Evolutionary conservation across 2,888 invertebrate genomes (phyloP).

Genomic region (Drosophila falleni): DNA sequence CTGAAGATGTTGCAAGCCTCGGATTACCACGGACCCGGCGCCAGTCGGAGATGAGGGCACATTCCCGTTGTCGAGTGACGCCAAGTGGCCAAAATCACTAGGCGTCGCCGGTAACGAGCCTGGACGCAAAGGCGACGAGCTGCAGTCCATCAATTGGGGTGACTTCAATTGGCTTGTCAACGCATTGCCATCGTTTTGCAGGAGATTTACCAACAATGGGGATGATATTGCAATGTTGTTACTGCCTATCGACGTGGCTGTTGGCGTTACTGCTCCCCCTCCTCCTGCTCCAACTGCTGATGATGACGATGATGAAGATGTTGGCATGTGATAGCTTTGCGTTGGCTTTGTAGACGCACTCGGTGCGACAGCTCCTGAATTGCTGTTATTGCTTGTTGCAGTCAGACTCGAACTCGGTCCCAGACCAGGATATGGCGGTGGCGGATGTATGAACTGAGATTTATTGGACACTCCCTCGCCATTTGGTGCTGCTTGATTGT

Average conservation of each 20-base stretch:
- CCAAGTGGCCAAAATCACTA: constrained; percentile 66
- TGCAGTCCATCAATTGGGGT: constrained; percentile 71
- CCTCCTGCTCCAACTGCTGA: constrained; percentile 19
- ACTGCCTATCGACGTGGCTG: constrained; percentile 66
- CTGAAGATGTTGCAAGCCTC: constrained; percentile 69
- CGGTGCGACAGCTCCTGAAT: constrained; percentile 36
- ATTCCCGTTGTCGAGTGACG: constrained; percentile 57
- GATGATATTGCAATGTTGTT: constrained; percentile 92
- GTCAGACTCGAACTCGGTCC: constrained; percentile 55
- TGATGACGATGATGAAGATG: constrained; percentile 37
- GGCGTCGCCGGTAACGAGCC: constrained; percentile 70
- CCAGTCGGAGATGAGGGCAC: constrained; percentile 82
- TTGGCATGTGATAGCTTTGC: constrained; percentile 45
- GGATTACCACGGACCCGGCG: constrained; percentile 59
- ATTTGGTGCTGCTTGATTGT: constrained; percentile 71
- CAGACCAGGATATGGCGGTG: constrained; percentile 84
- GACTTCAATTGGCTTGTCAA: constrained; percentile 79
- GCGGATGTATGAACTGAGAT: constrained; percentile 84
- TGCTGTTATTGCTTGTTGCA: constrained; percentile 38
- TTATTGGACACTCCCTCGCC: constrained; percentile 70
- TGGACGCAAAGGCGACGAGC: constrained; percentile 78
- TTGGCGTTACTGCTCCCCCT: constrained; percentile 26
- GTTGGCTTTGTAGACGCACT: constrained; percentile 39
- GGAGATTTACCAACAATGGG: constrained; percentile 94
- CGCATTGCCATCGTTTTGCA: constrained; percentile 91